phyloP scores from a whole-genome alignment of 2,888 invertebrate genomes.

The Rhogogaster chlorosoma region DNA sequence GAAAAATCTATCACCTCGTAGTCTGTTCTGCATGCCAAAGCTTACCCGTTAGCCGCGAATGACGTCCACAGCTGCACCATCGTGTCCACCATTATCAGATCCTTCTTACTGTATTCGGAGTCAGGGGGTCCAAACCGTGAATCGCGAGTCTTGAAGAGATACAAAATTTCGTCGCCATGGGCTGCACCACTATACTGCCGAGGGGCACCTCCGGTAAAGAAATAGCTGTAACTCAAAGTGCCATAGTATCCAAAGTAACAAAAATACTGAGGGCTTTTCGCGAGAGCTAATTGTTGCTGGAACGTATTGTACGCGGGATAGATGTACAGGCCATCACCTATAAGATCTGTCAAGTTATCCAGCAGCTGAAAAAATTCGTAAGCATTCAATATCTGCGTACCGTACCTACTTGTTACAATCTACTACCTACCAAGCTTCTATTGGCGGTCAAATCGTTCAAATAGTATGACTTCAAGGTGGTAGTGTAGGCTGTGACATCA shows the following conservation, averaged over 20 bases:
- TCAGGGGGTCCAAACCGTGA: background rate
- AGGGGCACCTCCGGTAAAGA: background rate
- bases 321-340: background rate
- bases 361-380: constrained; percentile 10
- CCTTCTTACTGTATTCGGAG: background rate
- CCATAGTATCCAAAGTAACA: background rate
- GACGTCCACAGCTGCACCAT: constrained; percentile 13
- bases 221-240: background rate
- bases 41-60: background rate
- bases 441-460: constrained; percentile 21
- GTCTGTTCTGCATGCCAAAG: background rate
- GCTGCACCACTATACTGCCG: too few species aligned
- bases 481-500: background rate
- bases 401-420: background rate
- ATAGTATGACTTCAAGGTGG: constrained; percentile 8
- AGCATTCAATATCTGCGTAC: background rate
- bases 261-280: background rate
- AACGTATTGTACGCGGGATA: background rate
- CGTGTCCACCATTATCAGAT: background rate
- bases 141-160: background rate
- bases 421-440: background rate
- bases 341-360: background rate
- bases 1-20: background rate
- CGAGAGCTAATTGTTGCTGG: background rate
- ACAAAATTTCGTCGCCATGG: background rate